A percentile compares a stretch with the other conserved stretches of the same genome.
Conservation (phyloP, 2,888 invertebrate species). For the Ophion ellenae region DNA sequence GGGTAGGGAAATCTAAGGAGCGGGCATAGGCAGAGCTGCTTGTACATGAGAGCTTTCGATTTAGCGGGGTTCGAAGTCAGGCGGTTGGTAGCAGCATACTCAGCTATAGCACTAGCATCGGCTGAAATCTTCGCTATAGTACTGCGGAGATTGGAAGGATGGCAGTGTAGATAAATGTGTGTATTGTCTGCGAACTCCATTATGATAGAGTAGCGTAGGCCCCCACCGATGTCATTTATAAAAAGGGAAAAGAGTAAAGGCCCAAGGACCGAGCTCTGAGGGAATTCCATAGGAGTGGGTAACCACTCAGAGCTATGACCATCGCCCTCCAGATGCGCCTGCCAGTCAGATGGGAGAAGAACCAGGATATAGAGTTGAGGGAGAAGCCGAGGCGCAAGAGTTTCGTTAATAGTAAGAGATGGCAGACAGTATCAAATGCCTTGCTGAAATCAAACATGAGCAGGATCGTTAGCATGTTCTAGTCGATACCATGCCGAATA, state of each 20-base stretch:
- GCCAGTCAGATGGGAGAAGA: not conserved
- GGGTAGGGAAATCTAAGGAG: not conserved
- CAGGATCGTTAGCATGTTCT: not conserved
- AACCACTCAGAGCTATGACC: not conserved
- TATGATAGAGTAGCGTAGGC: not conserved
- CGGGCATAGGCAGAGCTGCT: not conserved
- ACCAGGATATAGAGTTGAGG: not conserved
- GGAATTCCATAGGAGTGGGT: not conserved
- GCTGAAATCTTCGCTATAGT: no score
- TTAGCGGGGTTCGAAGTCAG: not conserved
- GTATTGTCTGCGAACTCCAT: slow-evolving; percentile 12
- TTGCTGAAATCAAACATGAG: slow-evolving; percentile 5
- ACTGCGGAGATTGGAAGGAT: no score
- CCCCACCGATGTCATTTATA: slow-evolving; percentile 1
- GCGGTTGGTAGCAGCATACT: not conserved
- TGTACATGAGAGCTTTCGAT: not conserved
- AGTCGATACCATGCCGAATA: not conserved
- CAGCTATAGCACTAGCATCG: not conserved
- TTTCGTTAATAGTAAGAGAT: not conserved
- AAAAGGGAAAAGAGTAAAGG: not conserved
- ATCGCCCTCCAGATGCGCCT: not conserved
- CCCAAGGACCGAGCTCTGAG: slow-evolving; percentile 7
- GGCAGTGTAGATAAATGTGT: not conserved
- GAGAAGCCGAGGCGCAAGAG: not conserved
- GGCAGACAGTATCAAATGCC: not conserved